Evolutionary conservation across 2,113 vertebrate species (phyloP).

Genomic region (Actenoides hombroni): DNA sequence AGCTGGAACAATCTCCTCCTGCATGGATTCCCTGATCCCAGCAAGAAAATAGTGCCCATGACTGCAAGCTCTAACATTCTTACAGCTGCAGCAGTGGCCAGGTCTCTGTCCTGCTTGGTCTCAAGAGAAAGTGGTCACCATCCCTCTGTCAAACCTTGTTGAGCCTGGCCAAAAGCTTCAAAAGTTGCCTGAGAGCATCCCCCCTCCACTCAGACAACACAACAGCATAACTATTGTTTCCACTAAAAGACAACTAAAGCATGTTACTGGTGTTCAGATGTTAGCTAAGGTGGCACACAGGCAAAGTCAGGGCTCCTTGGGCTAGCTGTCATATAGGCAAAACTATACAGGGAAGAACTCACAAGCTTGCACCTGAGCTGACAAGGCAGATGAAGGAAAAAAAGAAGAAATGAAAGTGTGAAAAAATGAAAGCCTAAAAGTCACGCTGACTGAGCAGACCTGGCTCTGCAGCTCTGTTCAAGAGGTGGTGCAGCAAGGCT

Average conservation of each 20-base stretch:
- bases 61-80: background rate
- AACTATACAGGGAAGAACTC: accelerated
- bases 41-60: background rate
- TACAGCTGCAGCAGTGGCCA: accelerated
- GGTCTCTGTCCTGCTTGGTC: too few species aligned
- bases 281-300: background rate
- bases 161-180: background rate
- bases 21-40: background rate
- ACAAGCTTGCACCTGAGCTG: accelerated
- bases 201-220: background rate
- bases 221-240: background rate
- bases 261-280: background rate
- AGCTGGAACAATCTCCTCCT: background rate
- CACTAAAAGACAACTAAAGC: background rate
- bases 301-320: background rate
- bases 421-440: background rate
- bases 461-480: background rate
- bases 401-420: background rate
- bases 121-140: background rate
- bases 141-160: background rate
- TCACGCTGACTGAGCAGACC: background rate
- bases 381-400: background rate
- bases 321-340: too few species aligned
- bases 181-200: background rate
- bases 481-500: background rate